Conservation (phyloP, 2,113 vertebrate genomes). For the Bombycilla garrulus region DNA sequence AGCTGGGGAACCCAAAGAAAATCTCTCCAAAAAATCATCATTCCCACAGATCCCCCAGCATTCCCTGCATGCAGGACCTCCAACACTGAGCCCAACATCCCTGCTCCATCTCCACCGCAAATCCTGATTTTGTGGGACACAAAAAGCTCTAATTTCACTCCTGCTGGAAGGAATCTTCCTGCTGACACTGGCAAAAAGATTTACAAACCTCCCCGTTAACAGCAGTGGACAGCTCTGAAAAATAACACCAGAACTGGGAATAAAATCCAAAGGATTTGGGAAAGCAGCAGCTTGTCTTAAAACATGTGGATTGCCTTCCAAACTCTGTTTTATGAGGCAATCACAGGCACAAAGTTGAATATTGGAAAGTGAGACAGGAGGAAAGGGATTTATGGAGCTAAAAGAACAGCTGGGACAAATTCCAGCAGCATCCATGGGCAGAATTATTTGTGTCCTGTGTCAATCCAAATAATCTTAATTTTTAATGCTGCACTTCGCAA, state of each 20-base stretch:
- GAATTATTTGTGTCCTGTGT: neutral
- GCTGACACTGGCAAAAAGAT: neutral
- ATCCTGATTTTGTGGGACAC: neutral
- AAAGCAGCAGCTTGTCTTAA: neutral
- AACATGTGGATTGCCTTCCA: neutral
- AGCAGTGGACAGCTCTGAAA: neutral
- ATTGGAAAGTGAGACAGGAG: neutral
- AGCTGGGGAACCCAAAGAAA: neutral
- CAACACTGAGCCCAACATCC: neutral
- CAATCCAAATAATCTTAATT: neutral
- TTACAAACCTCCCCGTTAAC: neutral
- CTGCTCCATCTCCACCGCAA: neutral
- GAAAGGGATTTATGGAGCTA: neutral
- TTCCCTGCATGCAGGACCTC: neutral
- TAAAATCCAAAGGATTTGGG: neutral
- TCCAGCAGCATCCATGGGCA: neutral
- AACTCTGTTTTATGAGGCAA: neutral
- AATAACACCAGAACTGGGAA: accelerated
- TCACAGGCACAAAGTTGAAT: neutral
- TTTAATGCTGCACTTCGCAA: neutral
- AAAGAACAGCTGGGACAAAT: neutral
- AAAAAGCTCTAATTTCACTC: neutral
- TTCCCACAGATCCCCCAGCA: neutral
- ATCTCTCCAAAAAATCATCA: neutral
- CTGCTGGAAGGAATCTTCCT: neutral